Conservation (phyloP, 2,113 vertebrate genomes). For the Paradisaea rubra region DNA sequence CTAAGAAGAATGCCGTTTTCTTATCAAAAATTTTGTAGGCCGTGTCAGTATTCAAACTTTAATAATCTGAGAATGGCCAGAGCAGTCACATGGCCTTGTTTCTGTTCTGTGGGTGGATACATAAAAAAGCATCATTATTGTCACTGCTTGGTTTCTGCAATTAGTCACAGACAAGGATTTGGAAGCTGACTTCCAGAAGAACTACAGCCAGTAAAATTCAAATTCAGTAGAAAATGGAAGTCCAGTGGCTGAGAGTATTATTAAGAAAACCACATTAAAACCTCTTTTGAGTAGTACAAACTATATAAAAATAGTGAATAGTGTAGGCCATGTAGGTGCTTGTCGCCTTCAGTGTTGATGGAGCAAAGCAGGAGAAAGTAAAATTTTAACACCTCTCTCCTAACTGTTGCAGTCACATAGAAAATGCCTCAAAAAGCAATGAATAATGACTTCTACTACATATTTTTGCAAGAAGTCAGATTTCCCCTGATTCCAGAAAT, state of each 20-base stretch:
- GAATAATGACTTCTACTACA: neutral
- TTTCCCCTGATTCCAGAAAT: neutral
- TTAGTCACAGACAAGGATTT: neutral
- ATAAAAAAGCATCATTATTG: neutral
- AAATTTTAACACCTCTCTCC: neutral
- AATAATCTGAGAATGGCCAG: neutral
- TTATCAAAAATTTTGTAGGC: neutral
- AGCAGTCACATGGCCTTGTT: neutral
- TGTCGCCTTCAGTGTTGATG: neutral
- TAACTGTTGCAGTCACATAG: neutral
- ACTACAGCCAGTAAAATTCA: neutral
- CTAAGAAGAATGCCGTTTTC: neutral
- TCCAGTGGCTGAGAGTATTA: neutral
- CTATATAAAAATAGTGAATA: neutral
- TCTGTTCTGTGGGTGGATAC: neutral
- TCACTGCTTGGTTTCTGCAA: neutral
- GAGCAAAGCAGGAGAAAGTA: neutral
- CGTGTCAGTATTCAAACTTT: neutral
- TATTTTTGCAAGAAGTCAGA: neutral
- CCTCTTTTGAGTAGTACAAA: neutral
- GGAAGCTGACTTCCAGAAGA: neutral
- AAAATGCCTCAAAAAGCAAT: neutral
- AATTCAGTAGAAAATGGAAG: neutral
- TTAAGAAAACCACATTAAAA: neutral
- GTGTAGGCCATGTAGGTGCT: neutral